Base-by-base conservation (phyloP, 2,797 vertebrate genomes). In the Pitangus sulphuratus region DNA sequence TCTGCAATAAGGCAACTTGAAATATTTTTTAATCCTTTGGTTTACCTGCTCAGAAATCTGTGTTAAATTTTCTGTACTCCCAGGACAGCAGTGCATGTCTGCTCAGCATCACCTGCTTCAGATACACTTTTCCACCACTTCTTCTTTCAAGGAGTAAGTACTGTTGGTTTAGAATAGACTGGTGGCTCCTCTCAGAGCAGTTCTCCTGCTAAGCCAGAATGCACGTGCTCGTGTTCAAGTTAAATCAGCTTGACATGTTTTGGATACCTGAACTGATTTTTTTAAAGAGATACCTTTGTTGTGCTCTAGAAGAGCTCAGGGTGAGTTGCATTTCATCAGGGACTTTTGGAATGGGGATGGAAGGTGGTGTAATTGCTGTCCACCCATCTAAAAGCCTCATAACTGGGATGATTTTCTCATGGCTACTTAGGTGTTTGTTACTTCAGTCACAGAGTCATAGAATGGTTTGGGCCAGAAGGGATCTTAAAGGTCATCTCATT, bases 41-140 rank as follows among this genome's bases (percentile, higher is more conserved):
- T 95, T 94, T 71, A 85, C 89, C 94, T 93, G 72, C 84, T 87
- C 47, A 48, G 81, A 68, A 90, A 68, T 87, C 18, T 62, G 62
- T 75, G 72, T 87, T 62, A 62, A 76, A 21, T 45, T 12, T 56
- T 62, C 68, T 5, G 18, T 40, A 1, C 74, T 13, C 31, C 37
- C 33, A 24, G 86, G 81, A 60, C 7, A 22, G 88, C 66, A 11
- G 66, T 3, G 56, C 14, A 2, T 3, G 33, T 13, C 50, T 35
- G 81, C 60, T 74, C 60, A 19, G 81, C 80, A 33, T 33, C 70
- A 0, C 77, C 74, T 19, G 74, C 45, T 37, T 35, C 87, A 70
- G 57, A 62, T 12, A 16, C 26, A 3, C 50, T 70, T 33, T 58
- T 25, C 51, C 45, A 40, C 25, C 45, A 24, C 12, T 25, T 47